Base-by-base conservation (phyloP, 2,113 vertebrate species). In the Tiliqua scincoides region DNA sequence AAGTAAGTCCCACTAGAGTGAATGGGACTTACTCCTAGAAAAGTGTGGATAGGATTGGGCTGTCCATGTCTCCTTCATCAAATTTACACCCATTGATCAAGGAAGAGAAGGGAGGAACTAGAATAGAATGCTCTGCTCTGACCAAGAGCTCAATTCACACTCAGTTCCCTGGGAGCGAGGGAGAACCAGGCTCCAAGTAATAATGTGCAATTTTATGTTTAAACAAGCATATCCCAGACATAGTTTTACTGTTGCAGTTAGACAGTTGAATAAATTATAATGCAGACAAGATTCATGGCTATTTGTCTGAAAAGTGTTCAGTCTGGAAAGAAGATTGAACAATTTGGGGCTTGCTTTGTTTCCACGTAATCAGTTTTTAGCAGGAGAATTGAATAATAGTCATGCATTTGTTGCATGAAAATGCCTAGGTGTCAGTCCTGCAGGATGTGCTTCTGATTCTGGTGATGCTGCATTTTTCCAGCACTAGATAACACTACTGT, bases 121-220 rank as follows among this genome's bases (percentile, higher is more conserved):
- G 77, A 68, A 76, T 77, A 15, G 1, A 1, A 6, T 71, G 70
- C 3, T 4, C 9, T 85, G 79, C 59, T 35, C 1, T 3, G 27
- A 48, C 14, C 21, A n/a, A 80, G 57, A 6, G n/a, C 59, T 37
- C n/a, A 68, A 1, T 21, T 21, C 52, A 1, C 23, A 0, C 78
- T 62, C 5, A 43, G 59, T 65, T 63, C 76, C 40, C 0, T 1
- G 82, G 68, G 73, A 17, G 1, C 4, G 2, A 48, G 57, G 72
- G 27, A 0, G 48, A 88, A 75, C 73, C 63, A 85, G 74, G 84
- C 0, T 40, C 35, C 17, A 62, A 71, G 11, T 2, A 82, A 0
- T 87, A 84, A 35, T 74, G 52, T 80, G 2, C 0, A 0, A 88
- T 91, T 92, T 89, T 89, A 88, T 81, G 65, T 90, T 84, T 87